A percentile compares a stretch with the other conserved stretches of the same genome.
Evolutionary conservation across 2,113 vertebrate species (phyloP).

Genomic region (Pavo muticus): DNA sequence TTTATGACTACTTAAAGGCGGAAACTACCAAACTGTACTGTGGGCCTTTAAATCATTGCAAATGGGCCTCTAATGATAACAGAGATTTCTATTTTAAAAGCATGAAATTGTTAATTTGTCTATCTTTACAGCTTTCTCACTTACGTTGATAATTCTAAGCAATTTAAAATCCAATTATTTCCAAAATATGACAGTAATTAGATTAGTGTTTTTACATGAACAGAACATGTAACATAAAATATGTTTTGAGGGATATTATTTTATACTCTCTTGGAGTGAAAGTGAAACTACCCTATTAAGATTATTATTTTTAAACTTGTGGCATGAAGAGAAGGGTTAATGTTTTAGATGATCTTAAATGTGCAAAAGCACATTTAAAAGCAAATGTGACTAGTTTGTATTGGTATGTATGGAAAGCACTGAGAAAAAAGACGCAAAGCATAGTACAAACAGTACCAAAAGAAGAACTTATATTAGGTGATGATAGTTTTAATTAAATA

Average conservation of each 20-base stretch:
- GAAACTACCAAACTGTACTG: constrained; percentile 24
- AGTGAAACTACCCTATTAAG: background rate
- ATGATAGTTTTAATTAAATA: background rate
- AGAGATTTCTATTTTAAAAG: constrained; percentile 68
- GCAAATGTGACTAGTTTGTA: background rate
- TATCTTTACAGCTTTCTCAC: constrained; percentile 76
- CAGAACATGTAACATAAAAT: constrained; percentile 31
- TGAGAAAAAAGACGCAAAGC: background rate
- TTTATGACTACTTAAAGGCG: constrained; percentile 65
- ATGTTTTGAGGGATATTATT: constrained; percentile 27
- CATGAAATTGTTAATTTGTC: constrained; percentile 82
- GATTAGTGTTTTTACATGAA: constrained; percentile 63
- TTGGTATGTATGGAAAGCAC: background rate
- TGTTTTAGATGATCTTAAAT: background rate
- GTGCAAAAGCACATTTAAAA: background rate
- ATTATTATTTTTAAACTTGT: background rate
- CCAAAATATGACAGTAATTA: constrained; percentile 77
- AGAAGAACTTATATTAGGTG: background rate
- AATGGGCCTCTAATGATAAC: constrained; percentile 53
- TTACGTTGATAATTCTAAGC: constrained; percentile 78
- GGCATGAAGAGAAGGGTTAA: background rate
- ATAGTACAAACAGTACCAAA: background rate
- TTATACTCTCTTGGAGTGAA: background rate
- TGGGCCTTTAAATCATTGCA: constrained; percentile 57
- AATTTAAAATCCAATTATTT: constrained; percentile 77